A percentile compares a stretch with the other conserved stretches of the same genome.
Evolutionary conservation across 2,113 vertebrate species (phyloP).

Genomic region (Bungarus multicinctus): DNA sequence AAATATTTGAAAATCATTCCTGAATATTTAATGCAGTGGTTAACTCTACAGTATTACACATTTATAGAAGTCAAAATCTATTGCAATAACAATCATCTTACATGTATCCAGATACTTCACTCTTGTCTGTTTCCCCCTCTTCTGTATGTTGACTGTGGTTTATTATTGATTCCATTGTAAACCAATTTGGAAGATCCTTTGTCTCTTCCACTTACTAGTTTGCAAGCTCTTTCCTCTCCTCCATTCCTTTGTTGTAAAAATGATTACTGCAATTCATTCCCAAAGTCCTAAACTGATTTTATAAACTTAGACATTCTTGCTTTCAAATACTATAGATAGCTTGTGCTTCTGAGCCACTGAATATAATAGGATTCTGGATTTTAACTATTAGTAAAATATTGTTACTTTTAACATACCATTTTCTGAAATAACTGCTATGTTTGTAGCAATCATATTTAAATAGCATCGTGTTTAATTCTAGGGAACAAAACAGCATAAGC

Average conservation of each 20-base stretch:
- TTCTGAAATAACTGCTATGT: conserved; percentile 29
- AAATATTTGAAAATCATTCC: neutral
- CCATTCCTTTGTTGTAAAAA: neutral
- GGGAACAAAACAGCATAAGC: conserved; percentile 30
- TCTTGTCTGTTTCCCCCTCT: conserved; percentile 27
- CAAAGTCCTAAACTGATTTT: conserved; percentile 4
- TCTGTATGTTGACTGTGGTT: conserved; percentile 32
- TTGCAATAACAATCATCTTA: conserved; percentile 5
- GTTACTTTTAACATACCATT: conserved; percentile 41
- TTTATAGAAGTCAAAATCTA: neutral
- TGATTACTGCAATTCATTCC: conserved; percentile 39
- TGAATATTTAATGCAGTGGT: neutral
- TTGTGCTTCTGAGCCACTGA: conserved; percentile 44
- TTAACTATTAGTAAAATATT: conserved; percentile 18
- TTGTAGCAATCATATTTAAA: conserved; percentile 44
- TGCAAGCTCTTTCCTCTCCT: conserved; percentile 22
- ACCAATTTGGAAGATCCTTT: conserved; percentile 21
- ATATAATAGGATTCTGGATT: conserved; percentile 22
- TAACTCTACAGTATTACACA: neutral
- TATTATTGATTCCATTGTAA: conserved; percentile 16
- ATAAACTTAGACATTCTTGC: conserved; percentile 12
- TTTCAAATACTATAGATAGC: conserved; percentile 27
- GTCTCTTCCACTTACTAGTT: conserved; percentile 13
- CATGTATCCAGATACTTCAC: neutral
- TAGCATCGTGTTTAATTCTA: conserved; percentile 19